Evolutionary conservation across 2,113 vertebrate species (phyloP), one percentile per base, ranked within the genome.

Genomic region (Oreochromis aureus): DNA sequence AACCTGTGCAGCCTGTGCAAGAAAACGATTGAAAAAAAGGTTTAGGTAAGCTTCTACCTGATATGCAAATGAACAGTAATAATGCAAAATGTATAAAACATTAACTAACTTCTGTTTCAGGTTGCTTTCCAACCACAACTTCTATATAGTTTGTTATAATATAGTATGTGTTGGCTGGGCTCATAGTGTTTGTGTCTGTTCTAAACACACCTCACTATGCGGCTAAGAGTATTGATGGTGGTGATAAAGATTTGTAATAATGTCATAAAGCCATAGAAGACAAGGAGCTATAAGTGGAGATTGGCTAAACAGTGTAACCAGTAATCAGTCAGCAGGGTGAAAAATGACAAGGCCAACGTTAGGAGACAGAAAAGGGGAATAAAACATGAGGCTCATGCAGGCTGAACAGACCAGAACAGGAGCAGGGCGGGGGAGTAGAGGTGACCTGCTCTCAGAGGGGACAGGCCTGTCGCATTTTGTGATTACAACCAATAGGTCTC

Each of bases 41-140:
- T 96, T 94, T 92, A 89, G 96, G 96, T 92, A 95, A 93, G 96
- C 95, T 94, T 94, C 86, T 93, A 88, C 93, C 30, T 92, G 80
- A 95, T 96, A 96, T 95, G 90, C 80, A 87, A 91, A 87, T 90
- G 63, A 91, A 82, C 46, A 7, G 76, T 59, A 54, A 86, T 89
- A 46, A 85, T 83, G 63, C 51, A 73, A 24, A 81, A 87, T 86
- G 66, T 46, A 82, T 63, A 48, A 69, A 44, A 58, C 24, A 80
- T 78, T 71, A 55, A 44, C 30, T 87, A 59, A 63, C 22, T 48
- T 51, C 16, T 82, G 83, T 87, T 89, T 73, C 18, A 54, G 76
- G 10, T 86, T 41, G 79, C 71, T 73, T 69, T 87, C 32, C 61
- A 86, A 22, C 30, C 22, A 73, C 82, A 22, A 53, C 36, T 41